Conservation (phyloP, 2,888 invertebrate species). For the Stenchaetothrips biformis region DNA sequence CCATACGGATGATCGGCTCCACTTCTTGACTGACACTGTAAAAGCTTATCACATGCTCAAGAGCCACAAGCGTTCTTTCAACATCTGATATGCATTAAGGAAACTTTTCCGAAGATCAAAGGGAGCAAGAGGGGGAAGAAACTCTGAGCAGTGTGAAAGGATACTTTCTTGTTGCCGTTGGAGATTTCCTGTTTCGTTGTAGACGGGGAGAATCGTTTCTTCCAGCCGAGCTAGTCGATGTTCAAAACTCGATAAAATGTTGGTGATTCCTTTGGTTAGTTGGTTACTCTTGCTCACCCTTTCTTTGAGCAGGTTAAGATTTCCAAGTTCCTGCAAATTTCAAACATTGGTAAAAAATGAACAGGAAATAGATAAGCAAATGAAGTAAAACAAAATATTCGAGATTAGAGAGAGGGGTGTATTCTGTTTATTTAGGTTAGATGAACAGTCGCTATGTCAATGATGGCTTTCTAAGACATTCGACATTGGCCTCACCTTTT, state of each 20-base stretch:
- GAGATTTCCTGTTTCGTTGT: slow-evolving; percentile 88
- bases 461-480: too few relatives aligned
- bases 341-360: background rate
- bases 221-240: slow-evolving; percentile 82
- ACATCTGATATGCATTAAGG: slow-evolving; percentile 61
- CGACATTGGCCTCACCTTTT: slow-evolving; percentile 48
- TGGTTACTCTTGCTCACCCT: slow-evolving; percentile 75
- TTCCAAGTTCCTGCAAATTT: slow-evolving; percentile 60
- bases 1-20: slow-evolving; percentile 77
- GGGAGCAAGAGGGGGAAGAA: slow-evolving; percentile 10
- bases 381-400: background rate
- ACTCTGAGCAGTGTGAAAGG: slow-evolving; percentile 7
- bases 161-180: slow-evolving; percentile 88
- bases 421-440: background rate
- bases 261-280: slow-evolving; percentile 78
- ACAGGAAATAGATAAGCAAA: background rate
- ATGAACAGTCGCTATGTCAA: background rate
- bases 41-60: slow-evolving; percentile 92
- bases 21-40: slow-evolving; percentile 93
- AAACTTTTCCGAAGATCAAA: background rate
- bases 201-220: slow-evolving; percentile 89
- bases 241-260: slow-evolving; percentile 87
- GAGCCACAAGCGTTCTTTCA: slow-evolving; percentile 76
- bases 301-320: slow-evolving; percentile 67
- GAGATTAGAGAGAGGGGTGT: background rate